phyloP scores from a whole-genome alignment of 92 coral and sea anemone genomes.

The Blastomussa wellsi region DNA sequence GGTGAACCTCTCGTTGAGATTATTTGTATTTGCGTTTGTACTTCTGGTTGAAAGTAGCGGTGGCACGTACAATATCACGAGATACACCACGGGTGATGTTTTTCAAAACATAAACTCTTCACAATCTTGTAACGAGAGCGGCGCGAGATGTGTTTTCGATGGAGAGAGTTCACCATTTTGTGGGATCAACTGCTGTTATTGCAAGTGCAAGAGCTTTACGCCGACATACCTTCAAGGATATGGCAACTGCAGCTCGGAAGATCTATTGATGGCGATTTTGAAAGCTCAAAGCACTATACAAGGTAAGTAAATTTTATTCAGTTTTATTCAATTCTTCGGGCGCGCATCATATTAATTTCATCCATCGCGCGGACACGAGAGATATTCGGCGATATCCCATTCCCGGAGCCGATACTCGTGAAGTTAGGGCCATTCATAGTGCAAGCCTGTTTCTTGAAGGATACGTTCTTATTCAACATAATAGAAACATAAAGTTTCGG shows the following conservation, averaged over 20 bases:
- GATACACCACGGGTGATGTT: conserved; percentile 32
- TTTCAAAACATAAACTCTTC: conserved; percentile 35
- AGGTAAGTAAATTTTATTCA: conserved; percentile 16
- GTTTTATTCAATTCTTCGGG: background rate
- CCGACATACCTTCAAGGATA: conserved; percentile 32
- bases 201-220: background rate
- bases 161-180: conserved; percentile 39
- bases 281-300: conserved; percentile 24
- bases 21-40: background rate
- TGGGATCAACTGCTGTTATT: conserved; percentile 20
- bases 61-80: conserved; percentile 30
- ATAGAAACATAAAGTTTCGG: too few species aligned
- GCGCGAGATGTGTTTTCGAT: conserved; percentile 32
- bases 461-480: background rate
- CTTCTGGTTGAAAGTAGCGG: conserved; percentile 20
- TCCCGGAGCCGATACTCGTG: background rate
- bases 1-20: conserved; percentile 3
- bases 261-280: conserved; percentile 35
- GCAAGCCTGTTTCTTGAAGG: background rate
- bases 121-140: conserved; percentile 26
- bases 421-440: background rate
- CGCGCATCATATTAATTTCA: background rate
- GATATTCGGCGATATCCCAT: too few species aligned
- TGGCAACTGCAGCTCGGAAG: conserved; percentile 36
- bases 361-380: background rate